Evolutionary conservation across 2,113 vertebrate species (phyloP), one percentile per base, ranked within the genome.

Genomic region (Podocnemis expansa): DNA sequence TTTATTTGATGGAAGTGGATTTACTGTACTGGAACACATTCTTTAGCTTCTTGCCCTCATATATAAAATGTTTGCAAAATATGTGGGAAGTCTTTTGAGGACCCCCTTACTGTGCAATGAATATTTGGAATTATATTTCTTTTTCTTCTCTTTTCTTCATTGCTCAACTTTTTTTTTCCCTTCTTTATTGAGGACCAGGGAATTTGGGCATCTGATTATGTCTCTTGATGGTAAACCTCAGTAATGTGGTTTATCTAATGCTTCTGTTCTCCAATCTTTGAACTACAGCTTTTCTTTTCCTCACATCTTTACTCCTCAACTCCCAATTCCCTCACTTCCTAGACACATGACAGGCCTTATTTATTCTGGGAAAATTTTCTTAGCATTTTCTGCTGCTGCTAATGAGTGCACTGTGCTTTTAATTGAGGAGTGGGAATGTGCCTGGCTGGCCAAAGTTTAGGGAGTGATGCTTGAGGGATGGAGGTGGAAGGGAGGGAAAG

Each of bases 1-100:
- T 97, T 95, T 97, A 95, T 96, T 87, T 89, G 79, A 90, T 95
- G 91, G 93, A 91, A 97, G 75, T 96, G 80, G 82, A 91, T 96
- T 97, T 97, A 84, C 86, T 85, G 91, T 93, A 93, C 51, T 91
- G 55, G 8, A 5, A 89, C 90, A 52, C 38, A 21, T 81, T 95
- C 45, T 90, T 93, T 91, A 95, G 90, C 84, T 84, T 93, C 56
- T 91, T 93, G 93, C 92, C 84, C 91, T 95, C 54, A 82, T 84
- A 94, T 95, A 84, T 90, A 92, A 94, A 94, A 89, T 78, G n/a
- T 91, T 91, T 96, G 80, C 43, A 91, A 90, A 97, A 88, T 87
- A 94, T 43, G 58, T 96, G 90, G 89, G 80, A 90, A 95, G 82
- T 47, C 91, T 87, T 93, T 97, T 94, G 81, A 80, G 94, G 80